Evolutionary conservation across 2,113 vertebrate species (phyloP), one percentile per base, ranked within the genome.

Genomic region (Lepus europaeus): DNA sequence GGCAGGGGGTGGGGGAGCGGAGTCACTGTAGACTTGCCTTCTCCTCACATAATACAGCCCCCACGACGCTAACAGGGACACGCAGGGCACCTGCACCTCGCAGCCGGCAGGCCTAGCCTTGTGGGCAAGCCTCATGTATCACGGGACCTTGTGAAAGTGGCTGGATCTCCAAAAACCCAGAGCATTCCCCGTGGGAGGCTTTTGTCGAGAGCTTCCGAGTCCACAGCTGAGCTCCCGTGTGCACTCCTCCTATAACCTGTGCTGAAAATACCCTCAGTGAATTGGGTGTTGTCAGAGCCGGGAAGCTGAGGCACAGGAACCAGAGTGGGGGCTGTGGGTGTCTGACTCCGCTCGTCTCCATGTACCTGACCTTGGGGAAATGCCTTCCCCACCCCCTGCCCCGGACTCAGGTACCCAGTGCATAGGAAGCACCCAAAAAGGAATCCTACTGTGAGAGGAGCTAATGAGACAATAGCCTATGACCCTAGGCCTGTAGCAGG

Each of bases 271-370:
- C 12, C 45, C 61, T 29, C 22, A 8, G 36, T 25, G n/a, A 33
- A 39, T 29, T 25, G 23, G 19, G 22, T 10, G 1, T 3, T 76
- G 11, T 64, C 64, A 25, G 0, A 1, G 3, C 29, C 11, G n/a
- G 31, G 31, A 39, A 59, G 53, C 66, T 17, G 31, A 27, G 80
- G 49, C 14, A 39, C 3, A 19, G 7, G 3, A 5, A 22, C 1
- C 5, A 4, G n/a, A 49, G 29, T 12, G n/a, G 19, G 12, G 9
- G 8, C 9, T 51, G 31, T 8, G 33, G 72, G 45, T 64, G 51
- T 12, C 61, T 31, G 5, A 7, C 14, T 9, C 33, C 20, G 23
- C 9, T 45, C 12, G 29, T 27, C 9, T 66, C 8, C 19, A 11
- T 22, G 10, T 25, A 3, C 2, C 0, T 20, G 39, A 36, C 12